phyloP scores from a whole-genome alignment of 2,888 invertebrate genomes.

The Drosophila heteroneura region DNA sequence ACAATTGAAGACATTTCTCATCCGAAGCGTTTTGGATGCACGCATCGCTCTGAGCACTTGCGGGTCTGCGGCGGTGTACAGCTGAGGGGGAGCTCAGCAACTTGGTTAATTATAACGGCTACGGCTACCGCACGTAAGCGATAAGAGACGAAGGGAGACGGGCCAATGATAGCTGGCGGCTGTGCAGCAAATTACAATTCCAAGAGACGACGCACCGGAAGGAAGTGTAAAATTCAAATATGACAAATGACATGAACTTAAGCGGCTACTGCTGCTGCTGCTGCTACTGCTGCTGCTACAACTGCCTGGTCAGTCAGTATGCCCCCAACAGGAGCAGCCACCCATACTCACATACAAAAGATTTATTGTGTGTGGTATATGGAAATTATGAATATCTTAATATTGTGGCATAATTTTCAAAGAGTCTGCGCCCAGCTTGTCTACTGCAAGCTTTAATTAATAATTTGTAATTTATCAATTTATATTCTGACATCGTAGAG shows the following conservation, averaged over 20 bases:
- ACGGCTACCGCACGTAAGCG: slow-evolving; percentile 57
- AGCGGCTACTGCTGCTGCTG: slow-evolving; percentile 55
- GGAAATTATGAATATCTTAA: slow-evolving; percentile 80
- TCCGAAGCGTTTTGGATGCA: slow-evolving; percentile 42
- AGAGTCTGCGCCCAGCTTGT: slow-evolving; percentile 3
- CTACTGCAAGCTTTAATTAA: slow-evolving; percentile 63
- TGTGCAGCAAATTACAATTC: slow-evolving; percentile 71
- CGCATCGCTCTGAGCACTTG: background rate
- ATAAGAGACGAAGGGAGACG: slow-evolving; percentile 42
- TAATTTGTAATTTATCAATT: slow-evolving; percentile 78
- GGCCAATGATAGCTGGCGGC: slow-evolving; percentile 40
- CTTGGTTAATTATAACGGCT: slow-evolving; percentile 79
- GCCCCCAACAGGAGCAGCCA: background rate
- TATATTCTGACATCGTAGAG: slow-evolving; percentile 53
- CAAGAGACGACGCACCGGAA: slow-evolving; percentile 76
- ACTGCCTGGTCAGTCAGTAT: slow-evolving; percentile 14
- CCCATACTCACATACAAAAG: slow-evolving; percentile 31
- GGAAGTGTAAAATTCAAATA: slow-evolving; percentile 82
- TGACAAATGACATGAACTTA: slow-evolving; percentile 81
- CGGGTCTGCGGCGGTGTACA: slow-evolving; percentile 20
- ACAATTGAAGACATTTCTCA: slow-evolving; percentile 79
- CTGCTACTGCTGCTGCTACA: slow-evolving; percentile 30
- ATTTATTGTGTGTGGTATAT: slow-evolving; percentile 72
- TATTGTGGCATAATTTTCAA: slow-evolving; percentile 68
- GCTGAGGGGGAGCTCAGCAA: slow-evolving; percentile 49